phyloP scores from a whole-genome alignment of 92 coral and sea anemone species.

The Epizoanthus illoricatus region DNA sequence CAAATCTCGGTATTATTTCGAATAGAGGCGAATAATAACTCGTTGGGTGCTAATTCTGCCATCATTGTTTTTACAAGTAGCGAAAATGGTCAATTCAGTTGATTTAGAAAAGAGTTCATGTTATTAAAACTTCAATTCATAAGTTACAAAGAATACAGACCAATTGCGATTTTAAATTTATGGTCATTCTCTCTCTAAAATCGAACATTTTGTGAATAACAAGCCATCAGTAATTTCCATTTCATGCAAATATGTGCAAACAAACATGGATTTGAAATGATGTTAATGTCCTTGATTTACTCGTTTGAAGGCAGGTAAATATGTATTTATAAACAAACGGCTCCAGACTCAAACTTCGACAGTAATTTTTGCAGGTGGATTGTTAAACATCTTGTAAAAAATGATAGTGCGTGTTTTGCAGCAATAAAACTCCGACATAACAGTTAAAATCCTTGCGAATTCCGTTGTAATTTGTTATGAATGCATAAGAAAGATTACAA shows the following conservation, averaged over 20 bases:
- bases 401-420: neutral
- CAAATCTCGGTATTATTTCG: too few species aligned
- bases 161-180: too few species aligned
- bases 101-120: too few species aligned
- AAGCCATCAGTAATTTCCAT: neutral
- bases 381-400: neutral
- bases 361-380: neutral
- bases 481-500: neutral
- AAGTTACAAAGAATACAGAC: too few species aligned
- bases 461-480: neutral
- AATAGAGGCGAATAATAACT: too few species aligned
- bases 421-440: neutral
- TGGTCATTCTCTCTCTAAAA: too few species aligned
- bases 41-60: too few species aligned
- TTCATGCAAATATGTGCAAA: conserved; percentile 28
- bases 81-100: too few species aligned
- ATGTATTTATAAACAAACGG: conserved; percentile 13
- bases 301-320: conserved; percentile 20
- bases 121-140: too few species aligned
- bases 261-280: conserved; percentile 26
- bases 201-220: neutral
- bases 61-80: too few species aligned
- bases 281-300: neutral
- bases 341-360: neutral
- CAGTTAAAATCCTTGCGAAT: neutral